Evolutionary conservation across 2,113 vertebrate genomes (phyloP).

Genomic region (Spilogale gracilis): DNA sequence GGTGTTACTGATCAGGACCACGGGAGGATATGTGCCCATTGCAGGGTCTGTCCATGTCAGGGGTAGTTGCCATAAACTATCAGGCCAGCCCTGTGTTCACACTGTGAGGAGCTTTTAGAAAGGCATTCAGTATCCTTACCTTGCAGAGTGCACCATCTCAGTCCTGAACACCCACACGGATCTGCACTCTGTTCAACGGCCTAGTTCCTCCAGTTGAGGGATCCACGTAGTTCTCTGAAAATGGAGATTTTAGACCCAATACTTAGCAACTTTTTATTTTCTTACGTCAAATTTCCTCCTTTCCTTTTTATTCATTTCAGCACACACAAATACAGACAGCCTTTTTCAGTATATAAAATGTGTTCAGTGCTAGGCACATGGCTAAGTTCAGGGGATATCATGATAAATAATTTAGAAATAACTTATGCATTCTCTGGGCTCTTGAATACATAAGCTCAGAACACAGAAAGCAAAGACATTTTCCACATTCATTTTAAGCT

Average conservation of each 20-base stretch:
- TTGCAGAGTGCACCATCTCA: background rate
- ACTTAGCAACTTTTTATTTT: background rate
- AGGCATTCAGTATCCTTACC: too few species aligned
- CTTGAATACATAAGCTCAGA: background rate
- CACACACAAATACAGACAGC: background rate
- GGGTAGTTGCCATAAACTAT: background rate
- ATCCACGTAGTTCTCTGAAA: background rate
- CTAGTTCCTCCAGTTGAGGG: background rate
- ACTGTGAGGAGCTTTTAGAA: background rate
- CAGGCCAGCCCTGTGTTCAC: background rate
- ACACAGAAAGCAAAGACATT: background rate
- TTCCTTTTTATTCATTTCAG: background rate
- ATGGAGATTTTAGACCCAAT: background rate
- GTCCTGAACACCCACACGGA: background rate
- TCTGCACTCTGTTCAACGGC: background rate
- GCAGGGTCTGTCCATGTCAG: background rate
- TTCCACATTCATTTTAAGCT: background rate
- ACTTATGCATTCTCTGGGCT: background rate
- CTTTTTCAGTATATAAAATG: background rate
- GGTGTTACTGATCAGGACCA: background rate
- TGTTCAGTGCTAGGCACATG: background rate
- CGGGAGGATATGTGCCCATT: background rate
- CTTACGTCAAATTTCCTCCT: background rate
- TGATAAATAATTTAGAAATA: conserved; percentile 16
- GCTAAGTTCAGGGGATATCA: background rate